A percentile compares a stretch with the other conserved stretches of the same genome.
Evolutionary conservation across 2,113 vertebrate species (phyloP).

Genomic region (Pristiophorus japonicus): DNA sequence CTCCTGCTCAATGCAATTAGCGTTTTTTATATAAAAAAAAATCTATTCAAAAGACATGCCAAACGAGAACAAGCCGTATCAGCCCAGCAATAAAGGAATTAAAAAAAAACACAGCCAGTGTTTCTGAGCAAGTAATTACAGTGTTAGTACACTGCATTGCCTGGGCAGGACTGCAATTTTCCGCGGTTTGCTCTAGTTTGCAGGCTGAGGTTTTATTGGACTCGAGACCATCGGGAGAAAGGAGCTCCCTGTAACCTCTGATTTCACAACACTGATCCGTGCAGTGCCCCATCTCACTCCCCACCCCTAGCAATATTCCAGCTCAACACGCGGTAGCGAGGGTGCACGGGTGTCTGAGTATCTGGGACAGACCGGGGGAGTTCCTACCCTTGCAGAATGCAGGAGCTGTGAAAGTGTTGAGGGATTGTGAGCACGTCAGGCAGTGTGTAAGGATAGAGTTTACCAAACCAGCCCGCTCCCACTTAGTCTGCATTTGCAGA

Average conservation of each 20-base stretch:
- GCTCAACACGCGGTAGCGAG: not conserved
- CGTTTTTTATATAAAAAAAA: conserved; percentile 31
- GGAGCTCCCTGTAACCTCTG: not conserved
- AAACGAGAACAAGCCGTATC: conserved; percentile 33
- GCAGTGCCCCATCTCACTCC: not conserved
- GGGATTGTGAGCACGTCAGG: not conserved
- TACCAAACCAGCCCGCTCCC: no score
- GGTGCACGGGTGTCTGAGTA: not conserved
- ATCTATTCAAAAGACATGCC: conserved; percentile 34
- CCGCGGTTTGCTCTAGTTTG: not conserved
- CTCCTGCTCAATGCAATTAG: conserved; percentile 33
- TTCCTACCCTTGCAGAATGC: no score
- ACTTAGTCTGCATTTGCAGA: not conserved
- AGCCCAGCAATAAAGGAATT: conserved; percentile 29
- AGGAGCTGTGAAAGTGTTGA: not conserved
- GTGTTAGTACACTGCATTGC: conserved; percentile 23
- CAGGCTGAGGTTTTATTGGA: not conserved
- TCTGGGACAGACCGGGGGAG: not conserved
- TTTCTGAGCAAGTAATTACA: conserved; percentile 35
- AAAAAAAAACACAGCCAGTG: conserved; percentile 26
- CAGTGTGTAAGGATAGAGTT: not conserved
- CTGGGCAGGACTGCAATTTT: conserved; percentile 5
- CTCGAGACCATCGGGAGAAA: not conserved
- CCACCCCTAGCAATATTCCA: not conserved
- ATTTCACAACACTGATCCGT: no score